These are phyloP conservation scores for Megalurothrips usitatus DNA, from an alignment of 2,888 invertebrate genomes.

Conservation along the genomic window DNA sequence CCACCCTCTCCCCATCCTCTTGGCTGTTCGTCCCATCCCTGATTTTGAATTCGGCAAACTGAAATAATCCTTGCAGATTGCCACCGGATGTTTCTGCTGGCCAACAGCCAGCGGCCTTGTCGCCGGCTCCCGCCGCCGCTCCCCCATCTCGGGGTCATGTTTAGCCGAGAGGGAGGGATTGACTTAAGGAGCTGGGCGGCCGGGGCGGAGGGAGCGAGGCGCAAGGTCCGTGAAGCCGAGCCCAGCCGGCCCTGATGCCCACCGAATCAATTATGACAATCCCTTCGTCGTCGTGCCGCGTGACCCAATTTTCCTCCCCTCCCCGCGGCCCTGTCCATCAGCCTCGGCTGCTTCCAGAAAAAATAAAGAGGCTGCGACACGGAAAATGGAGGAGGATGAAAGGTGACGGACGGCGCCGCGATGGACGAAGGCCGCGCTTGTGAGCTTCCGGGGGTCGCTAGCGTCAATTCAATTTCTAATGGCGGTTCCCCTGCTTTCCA, in stretches of 20 bases:
- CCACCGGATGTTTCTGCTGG: conserved; percentile 10
- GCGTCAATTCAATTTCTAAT: too few species aligned
- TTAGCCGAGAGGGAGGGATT: neutral
- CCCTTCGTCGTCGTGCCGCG: neutral
- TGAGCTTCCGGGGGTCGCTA: too few species aligned
- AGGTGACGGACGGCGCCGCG: too few species aligned
- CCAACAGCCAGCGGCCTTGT: conserved; percentile 12
- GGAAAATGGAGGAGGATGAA: too few species aligned
- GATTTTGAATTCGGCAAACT: conserved; percentile 21
- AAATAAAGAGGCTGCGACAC: neutral
- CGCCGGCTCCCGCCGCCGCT: neutral
- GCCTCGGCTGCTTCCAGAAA: neutral
- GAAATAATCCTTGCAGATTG: conserved; percentile 21
- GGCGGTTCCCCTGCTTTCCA: too few species aligned
- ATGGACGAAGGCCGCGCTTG: too few species aligned
- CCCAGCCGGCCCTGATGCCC: neutral
- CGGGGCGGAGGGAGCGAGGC: neutral
- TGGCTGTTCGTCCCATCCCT: neutral
- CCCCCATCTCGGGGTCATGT: conserved; percentile 2
- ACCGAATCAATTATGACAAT: neutral
- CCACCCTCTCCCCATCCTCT: too few species aligned
- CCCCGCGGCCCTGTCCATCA: too few species aligned
- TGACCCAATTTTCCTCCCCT: too few species aligned
- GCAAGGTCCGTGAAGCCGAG: too few species aligned
- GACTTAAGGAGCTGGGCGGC: neutral